Conservation (phyloP, 1,140 invertebrate species). For the Listronotus bonariensis region DNA sequence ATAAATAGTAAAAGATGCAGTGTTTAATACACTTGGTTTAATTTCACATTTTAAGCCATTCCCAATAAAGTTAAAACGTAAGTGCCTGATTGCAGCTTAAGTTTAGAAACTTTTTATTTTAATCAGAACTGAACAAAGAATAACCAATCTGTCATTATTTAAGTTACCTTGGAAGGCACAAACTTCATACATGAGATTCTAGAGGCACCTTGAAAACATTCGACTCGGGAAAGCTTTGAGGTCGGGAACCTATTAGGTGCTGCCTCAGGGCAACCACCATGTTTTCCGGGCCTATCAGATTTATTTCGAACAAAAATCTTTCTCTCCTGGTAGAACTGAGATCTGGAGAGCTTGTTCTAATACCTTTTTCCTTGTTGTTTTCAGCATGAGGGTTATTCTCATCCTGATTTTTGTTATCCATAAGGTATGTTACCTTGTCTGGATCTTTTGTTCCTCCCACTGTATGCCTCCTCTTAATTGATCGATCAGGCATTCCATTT, state of each 20-base stretch:
- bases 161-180: constrained; percentile 31
- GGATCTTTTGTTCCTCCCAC: constrained; percentile 89
- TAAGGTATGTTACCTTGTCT: constrained; percentile 67
- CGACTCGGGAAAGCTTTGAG: constrained; percentile 62
- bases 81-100: no score
- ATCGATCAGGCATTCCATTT: constrained; percentile 74
- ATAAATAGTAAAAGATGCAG: no score
- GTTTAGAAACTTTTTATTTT: no score
- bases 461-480: constrained; percentile 87
- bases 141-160: background rate
- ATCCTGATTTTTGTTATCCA: constrained; percentile 61
- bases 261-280: constrained; percentile 59
- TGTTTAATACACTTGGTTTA: no score
- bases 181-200: constrained; percentile 62
- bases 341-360: constrained; percentile 68
- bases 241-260: constrained; percentile 59
- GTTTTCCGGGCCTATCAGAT: constrained; percentile 60
- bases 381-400: constrained; percentile 60
- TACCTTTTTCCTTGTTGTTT: constrained; percentile 58
- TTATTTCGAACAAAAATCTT: constrained; percentile 61
- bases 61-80: no score
- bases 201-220: constrained; percentile 64
- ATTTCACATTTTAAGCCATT: no score
- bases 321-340: constrained; percentile 59
- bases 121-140: no score